These are phyloP conservation scores for Yponomeuta malinellus DNA, from an alignment of 2,888 invertebrate genomes.

Conservation along the genomic window DNA sequence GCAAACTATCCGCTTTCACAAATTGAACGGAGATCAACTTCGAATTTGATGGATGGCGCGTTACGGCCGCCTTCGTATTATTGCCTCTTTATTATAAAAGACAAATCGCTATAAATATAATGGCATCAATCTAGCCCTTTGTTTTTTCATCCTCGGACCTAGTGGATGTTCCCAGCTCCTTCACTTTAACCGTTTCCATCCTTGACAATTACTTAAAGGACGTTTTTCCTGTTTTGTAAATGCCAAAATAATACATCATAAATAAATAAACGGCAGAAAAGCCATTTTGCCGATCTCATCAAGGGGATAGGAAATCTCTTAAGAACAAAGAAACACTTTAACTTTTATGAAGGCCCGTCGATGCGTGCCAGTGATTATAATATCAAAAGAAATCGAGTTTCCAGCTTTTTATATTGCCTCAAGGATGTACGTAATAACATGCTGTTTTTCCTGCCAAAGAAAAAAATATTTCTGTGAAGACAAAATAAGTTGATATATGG, in stretches of 20 bases:
- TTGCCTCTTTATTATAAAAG: conserved; percentile 2
- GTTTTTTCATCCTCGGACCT: too few species aligned
- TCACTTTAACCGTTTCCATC: too few species aligned
- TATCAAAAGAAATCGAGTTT: conserved; percentile 18
- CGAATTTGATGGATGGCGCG: conserved; percentile 51
- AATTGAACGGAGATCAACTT: conserved; percentile 56
- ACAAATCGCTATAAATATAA: background rate
- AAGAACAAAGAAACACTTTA: conserved; percentile 40
- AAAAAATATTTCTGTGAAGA: conserved; percentile 3
- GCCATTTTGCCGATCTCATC: conserved; percentile 21
- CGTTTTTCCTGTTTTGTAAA: too few species aligned
- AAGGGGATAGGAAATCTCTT: conserved; percentile 33
- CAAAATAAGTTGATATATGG: background rate
- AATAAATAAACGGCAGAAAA: too few species aligned
- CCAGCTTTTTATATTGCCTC: conserved; percentile 3
- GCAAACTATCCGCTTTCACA: conserved; percentile 58
- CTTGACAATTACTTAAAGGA: too few species aligned
- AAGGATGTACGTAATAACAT: background rate
- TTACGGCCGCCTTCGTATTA: conserved; percentile 1
- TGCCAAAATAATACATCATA: too few species aligned
- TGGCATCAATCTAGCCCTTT: too few species aligned
- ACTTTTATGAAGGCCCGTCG: conserved; percentile 36
- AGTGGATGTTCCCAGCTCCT: too few species aligned
- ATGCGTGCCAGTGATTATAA: conserved; percentile 32
- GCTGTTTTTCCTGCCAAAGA: background rate